Evolutionary conservation across 2,888 invertebrate species (phyloP), one percentile per base, ranked within the genome.

Genomic region (Pollenia angustigena): DNA sequence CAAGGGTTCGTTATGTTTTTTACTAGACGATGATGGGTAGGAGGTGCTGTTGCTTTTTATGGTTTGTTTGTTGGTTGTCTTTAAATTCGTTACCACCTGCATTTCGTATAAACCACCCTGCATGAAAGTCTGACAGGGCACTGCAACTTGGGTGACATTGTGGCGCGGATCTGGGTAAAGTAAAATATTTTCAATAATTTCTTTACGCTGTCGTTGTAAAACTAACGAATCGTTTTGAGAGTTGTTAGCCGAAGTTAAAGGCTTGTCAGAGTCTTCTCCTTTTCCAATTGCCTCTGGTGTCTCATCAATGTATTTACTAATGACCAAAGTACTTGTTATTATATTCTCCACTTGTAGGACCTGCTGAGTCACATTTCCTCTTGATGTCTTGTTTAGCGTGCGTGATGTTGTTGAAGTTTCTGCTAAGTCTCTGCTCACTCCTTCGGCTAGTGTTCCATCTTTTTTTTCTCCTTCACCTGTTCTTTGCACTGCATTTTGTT

Each of bases 201-300:
- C 92, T 83, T 91, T 91, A 79, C 92, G 91, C 11, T 88, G 86
- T 4, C 91, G 90, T 60, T 91, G 91, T 52, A 92, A 88, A 81
- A 89, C 83, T 58, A 72, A 78, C 1, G 84, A 62, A 62, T 81
- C 87, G 46, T 78, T 68, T 8, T 23, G 58, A 58, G 78, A 56
- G 40, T 42, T 68, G 46, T 84, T 87, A 44, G 66, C 58, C 72
- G 60, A 50, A 52, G 71, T 54, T 18, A 62, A 79, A 23, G 71
- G 46, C 52, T 72, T 32, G 1, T 18, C 40, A 32, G 32, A 52
- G 3, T 44, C 52, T 72, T 18, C 52, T 4, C 8, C 42, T 42
- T 60, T n/a, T 86, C 92, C 92, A 9, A 91, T 90, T 56, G 91
- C 92, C 90, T 93, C 91, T 91, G 94, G 92, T 90, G 93, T 88